These are phyloP conservation scores for Drosophila koepferae DNA, from an alignment of 2,888 invertebrate genomes.

Conservation along the genomic window DNA sequence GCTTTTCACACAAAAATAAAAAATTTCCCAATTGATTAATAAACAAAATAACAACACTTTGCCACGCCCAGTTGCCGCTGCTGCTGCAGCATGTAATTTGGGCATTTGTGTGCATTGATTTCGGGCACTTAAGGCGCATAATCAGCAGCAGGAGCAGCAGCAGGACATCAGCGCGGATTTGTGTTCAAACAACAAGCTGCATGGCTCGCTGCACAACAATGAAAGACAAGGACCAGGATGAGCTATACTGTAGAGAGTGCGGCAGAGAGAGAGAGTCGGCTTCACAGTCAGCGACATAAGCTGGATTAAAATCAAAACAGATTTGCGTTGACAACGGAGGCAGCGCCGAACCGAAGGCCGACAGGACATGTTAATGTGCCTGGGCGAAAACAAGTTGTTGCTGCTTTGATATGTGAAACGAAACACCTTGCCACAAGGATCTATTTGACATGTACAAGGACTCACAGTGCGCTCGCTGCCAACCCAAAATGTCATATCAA, in stretches of 20 bases:
- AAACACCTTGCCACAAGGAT: conserved; percentile 69
- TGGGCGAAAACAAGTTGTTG: conserved; percentile 46
- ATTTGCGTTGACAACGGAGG: conserved; percentile 74
- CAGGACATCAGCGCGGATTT: conserved; percentile 58
- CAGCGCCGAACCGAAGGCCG: background rate
- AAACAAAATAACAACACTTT: conserved; percentile 72
- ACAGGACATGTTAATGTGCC: conserved; percentile 61
- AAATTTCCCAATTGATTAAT: conserved; percentile 69
- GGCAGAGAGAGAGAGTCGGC: conserved; percentile 34
- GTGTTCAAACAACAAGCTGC: conserved; percentile 55
- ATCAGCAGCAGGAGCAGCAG: conserved; percentile 51
- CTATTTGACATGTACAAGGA: conserved; percentile 10
- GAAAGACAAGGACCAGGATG: conserved; percentile 5
- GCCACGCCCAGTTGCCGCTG: conserved; percentile 9
- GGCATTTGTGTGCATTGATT: conserved; percentile 83
- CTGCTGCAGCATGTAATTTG: conserved; percentile 71
- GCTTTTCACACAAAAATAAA: conserved; percentile 38
- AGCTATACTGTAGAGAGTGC: conserved; percentile 2
- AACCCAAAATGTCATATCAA: conserved; percentile 47
- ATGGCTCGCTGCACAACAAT: conserved; percentile 76
- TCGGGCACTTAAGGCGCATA: conserved; percentile 82
- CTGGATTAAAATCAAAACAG: conserved; percentile 82
- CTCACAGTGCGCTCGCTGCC: conserved; percentile 2
- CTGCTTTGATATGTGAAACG: conserved; percentile 69
- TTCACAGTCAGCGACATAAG: conserved; percentile 70